These are phyloP conservation scores for Napeogenes sylphis DNA, from an alignment of 2,888 invertebrate genomes.

Conservation along the genomic window DNA sequence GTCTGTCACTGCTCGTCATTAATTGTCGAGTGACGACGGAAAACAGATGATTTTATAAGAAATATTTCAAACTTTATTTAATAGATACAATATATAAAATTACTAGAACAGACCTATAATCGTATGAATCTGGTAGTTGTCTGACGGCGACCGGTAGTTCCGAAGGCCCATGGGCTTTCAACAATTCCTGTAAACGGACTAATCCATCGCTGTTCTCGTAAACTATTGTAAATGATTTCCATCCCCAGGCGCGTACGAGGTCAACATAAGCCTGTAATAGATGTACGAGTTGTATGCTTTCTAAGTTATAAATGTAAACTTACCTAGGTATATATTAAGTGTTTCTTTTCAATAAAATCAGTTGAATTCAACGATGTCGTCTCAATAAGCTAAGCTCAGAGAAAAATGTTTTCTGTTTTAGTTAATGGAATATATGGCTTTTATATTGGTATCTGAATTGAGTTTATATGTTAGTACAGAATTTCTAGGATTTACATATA, in stretches of 20 bases:
- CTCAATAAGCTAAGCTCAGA: not conserved
- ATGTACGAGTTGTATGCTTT: not conserved
- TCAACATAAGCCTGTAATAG: conserved; percentile 89
- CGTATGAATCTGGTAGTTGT: conserved; percentile 89
- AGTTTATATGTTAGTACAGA: not conserved
- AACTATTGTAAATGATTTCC: conserved; percentile 97
- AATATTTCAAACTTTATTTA: not conserved
- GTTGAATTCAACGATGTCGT: not conserved
- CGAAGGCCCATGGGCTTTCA: conserved; percentile 91
- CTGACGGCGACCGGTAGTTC: conserved; percentile 90
- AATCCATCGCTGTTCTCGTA: conserved; percentile 97
- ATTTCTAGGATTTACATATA: not conserved
- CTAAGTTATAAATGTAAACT: too few species aligned
- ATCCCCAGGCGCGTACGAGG: conserved; percentile 92
- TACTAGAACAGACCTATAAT: conserved; percentile 82
- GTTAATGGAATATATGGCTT: not conserved
- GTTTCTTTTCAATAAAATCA: not conserved
- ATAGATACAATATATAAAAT: not conserved
- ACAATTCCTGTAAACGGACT: conserved; percentile 89
- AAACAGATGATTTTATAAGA: too few species aligned
- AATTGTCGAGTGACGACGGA: not conserved
- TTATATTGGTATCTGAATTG: not conserved
- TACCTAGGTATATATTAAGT: not conserved
- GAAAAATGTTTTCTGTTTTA: not conserved
- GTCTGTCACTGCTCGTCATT: not conserved